Evolutionary conservation across 2,888 invertebrate species (phyloP).

Genomic region (Phania funesta): DNA sequence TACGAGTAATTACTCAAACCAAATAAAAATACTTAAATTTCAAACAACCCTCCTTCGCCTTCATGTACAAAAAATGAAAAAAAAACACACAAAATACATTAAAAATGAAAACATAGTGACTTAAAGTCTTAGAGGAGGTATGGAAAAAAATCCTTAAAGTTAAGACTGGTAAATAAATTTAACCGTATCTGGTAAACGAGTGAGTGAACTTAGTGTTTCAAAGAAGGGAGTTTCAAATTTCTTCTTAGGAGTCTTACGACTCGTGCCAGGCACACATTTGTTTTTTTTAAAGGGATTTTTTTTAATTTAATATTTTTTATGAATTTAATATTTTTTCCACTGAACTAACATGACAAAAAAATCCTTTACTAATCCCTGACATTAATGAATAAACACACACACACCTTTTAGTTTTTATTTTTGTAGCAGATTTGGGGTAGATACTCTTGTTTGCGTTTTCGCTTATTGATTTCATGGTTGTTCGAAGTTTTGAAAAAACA

Average conservation of each 20-base stretch:
- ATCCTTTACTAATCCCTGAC: conserved; percentile 40
- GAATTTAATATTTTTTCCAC: conserved; percentile 28
- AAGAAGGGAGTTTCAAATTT: conserved; percentile 45
- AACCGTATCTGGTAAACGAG: conserved; percentile 58
- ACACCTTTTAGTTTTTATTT: background rate
- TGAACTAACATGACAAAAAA: conserved; percentile 30
- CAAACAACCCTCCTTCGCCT: conserved; percentile 20
- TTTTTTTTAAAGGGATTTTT: background rate
- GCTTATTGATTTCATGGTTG: background rate
- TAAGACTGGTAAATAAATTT: conserved; percentile 58
- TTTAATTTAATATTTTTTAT: conserved; percentile 32
- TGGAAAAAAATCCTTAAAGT: conserved; percentile 18
- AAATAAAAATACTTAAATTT: background rate
- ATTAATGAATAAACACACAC: conserved; percentile 46
- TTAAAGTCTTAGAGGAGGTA: conserved; percentile 3
- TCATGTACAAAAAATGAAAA: background rate
- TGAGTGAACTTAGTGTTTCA: conserved; percentile 38
- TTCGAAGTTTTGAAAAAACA: background rate
- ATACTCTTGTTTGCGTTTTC: background rate
- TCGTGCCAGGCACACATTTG: conserved; percentile 42
- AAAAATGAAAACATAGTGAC: conserved; percentile 14
- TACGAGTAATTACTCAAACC: conserved; percentile 50
- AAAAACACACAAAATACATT: background rate
- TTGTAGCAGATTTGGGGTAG: background rate
- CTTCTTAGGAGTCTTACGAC: conserved; percentile 9